phyloP scores from a whole-genome alignment of 2,888 invertebrate species.

The Spatulosminthurus flaviceps region DNA sequence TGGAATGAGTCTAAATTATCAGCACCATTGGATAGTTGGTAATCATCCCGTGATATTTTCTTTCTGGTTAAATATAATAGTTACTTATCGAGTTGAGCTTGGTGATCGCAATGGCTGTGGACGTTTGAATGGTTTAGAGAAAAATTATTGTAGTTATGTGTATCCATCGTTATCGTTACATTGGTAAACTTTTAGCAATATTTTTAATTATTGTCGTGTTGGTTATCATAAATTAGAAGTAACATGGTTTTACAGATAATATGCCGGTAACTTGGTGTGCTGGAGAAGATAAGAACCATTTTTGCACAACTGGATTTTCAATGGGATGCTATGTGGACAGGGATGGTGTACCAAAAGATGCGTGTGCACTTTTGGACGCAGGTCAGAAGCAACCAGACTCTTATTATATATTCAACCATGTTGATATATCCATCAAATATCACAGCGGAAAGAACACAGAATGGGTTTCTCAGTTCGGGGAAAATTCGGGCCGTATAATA shows the following conservation, averaged over 20 bases:
- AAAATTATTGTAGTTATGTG: background rate
- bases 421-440: slow-evolving; percentile 91
- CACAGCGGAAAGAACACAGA: slow-evolving; percentile 87
- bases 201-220: background rate
- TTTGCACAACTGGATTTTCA: slow-evolving; percentile 95
- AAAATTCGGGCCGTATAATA: slow-evolving; percentile 86
- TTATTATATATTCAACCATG: slow-evolving; percentile 96
- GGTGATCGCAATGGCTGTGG: too few species aligned
- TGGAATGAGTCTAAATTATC: slow-evolving; percentile 94
- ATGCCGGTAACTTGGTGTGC: slow-evolving; percentile 99
- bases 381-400: slow-evolving; percentile 69
- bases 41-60: too few species aligned
- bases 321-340: slow-evolving; percentile 80
- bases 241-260: slow-evolving; percentile 83
- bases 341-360: slow-evolving; percentile 66
- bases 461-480: slow-evolving; percentile 82
- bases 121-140: too few species aligned
- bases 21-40: slow-evolving; percentile 96
- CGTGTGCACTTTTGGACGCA: slow-evolving; percentile 63
- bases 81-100: too few species aligned
- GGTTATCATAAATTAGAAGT: too few species aligned
- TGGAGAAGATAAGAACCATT: slow-evolving; percentile 69
- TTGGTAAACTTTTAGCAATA: background rate
- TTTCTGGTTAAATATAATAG: too few species aligned
- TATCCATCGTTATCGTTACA: background rate